These are phyloP conservation scores for Macrophya alboannulata DNA, from an alignment of 2,888 invertebrate genomes.

Conservation along the genomic window DNA sequence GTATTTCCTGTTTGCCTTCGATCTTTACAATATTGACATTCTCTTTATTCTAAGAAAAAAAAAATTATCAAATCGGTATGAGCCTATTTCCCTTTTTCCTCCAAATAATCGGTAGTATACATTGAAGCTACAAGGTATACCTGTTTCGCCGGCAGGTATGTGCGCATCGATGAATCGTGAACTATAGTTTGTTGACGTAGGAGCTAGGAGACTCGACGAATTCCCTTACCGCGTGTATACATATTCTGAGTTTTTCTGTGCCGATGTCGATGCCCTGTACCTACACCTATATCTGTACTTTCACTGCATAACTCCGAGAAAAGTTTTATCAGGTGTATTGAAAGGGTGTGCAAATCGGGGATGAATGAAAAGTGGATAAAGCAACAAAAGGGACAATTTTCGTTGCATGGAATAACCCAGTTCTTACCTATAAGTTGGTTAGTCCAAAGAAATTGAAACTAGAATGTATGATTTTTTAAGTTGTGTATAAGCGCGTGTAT, in stretches of 20 bases:
- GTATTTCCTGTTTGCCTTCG: no score
- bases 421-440: not conserved
- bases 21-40: not conserved
- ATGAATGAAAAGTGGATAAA: not conserved
- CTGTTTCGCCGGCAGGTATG: not conserved
- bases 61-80: not conserved
- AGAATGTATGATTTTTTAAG: not conserved
- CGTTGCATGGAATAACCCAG: not conserved
- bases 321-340: not conserved
- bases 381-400: not conserved
- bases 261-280: not conserved
- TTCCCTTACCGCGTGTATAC: not conserved
- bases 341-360: not conserved
- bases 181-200: constrained; percentile 11
- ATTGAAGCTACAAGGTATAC: not conserved
- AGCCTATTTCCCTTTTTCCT: not conserved
- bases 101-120: not conserved
- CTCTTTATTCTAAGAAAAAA: not conserved
- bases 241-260: not conserved
- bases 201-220: not conserved
- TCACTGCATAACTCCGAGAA: not conserved
- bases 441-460: not conserved
- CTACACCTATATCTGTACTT: not conserved
- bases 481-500: not conserved
- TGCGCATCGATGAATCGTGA: constrained; percentile 11